Conservation (phyloP, 2,888 invertebrate genomes). For the Keiferia lycopersicella region DNA sequence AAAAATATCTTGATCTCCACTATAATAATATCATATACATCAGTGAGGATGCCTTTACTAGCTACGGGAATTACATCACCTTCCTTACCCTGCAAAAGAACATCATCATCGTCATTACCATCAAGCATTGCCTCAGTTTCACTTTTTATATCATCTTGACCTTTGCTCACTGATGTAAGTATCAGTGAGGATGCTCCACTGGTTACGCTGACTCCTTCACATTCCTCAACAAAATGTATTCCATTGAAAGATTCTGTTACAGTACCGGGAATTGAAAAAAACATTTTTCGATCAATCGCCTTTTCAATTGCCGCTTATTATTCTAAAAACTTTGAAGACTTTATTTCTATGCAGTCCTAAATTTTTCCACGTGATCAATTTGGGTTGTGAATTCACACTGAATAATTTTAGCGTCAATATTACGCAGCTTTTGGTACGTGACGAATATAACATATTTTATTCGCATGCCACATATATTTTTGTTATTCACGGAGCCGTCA, state of each 20-base stretch:
- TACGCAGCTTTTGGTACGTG: not conserved
- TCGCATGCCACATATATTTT: not conserved
- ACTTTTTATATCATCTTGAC: constrained; percentile 87
- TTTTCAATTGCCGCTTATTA: too few species aligned
- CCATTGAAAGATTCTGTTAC: too few species aligned
- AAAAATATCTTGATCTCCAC: constrained; percentile 92
- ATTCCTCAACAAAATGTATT: constrained; percentile 93
- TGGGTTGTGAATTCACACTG: not conserved
- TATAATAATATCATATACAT: constrained; percentile 89
- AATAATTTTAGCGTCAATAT: not conserved
- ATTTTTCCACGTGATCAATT: constrained; percentile 79
- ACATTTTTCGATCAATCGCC: too few species aligned
- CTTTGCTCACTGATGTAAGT: constrained; percentile 90
- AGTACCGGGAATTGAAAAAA: too few species aligned
- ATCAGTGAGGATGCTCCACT: constrained; percentile 91
- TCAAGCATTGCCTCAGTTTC: too few species aligned
- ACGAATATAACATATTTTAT: not conserved
- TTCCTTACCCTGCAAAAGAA: constrained; percentile 95
- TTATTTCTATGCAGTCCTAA: constrained; percentile 79
- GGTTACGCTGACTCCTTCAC: constrained; percentile 95
- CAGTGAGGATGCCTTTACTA: constrained; percentile 85
- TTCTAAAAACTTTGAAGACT: too few species aligned
- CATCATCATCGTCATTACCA: constrained; percentile 55
- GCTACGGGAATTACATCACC: constrained; percentile 95
- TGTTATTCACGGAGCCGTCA: not conserved